Evolutionary conservation across 2,888 invertebrate species (phyloP).

Genomic region (Stramonita haemastoma): DNA sequence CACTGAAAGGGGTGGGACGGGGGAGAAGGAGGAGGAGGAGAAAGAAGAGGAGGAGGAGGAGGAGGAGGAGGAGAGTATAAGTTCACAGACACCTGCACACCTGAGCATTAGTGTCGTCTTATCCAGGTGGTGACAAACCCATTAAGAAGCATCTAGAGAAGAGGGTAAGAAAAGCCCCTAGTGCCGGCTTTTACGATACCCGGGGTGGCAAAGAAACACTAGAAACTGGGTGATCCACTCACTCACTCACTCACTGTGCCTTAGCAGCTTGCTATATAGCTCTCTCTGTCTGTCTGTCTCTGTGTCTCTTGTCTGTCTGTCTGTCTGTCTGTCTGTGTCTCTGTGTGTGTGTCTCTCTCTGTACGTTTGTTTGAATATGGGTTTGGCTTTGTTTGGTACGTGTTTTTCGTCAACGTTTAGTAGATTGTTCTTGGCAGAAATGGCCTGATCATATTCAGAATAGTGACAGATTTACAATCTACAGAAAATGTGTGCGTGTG

Average conservation of each 20-base stretch:
- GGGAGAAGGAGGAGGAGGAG: neutral
- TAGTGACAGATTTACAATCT: no score
- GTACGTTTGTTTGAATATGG: no score
- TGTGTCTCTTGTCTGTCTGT: neutral
- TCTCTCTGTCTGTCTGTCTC: neutral
- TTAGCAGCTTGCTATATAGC: neutral
- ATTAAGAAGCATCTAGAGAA: neutral
- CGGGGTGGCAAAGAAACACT: neutral
- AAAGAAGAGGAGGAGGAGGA: neutral
- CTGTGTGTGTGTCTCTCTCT: neutral
- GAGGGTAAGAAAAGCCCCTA: neutral
- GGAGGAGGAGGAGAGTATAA: neutral
- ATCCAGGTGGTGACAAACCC: slow-evolving; percentile 19
- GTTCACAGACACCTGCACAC: slow-evolving; percentile 22
- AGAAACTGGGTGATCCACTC: slow-evolving; percentile 18
- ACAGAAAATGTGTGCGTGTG: no score
- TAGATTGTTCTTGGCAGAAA: no score
- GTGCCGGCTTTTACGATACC: neutral
- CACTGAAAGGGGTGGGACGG: neutral
- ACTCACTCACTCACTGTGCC: neutral
- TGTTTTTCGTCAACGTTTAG: no score
- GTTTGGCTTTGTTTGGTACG: no score
- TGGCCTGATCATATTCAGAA: no score
- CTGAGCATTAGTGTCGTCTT: slow-evolving; percentile 11
- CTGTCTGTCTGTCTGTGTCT: no score